Base-by-base conservation (phyloP, 2,888 invertebrate species). In the Siphlonurus alternatus region DNA sequence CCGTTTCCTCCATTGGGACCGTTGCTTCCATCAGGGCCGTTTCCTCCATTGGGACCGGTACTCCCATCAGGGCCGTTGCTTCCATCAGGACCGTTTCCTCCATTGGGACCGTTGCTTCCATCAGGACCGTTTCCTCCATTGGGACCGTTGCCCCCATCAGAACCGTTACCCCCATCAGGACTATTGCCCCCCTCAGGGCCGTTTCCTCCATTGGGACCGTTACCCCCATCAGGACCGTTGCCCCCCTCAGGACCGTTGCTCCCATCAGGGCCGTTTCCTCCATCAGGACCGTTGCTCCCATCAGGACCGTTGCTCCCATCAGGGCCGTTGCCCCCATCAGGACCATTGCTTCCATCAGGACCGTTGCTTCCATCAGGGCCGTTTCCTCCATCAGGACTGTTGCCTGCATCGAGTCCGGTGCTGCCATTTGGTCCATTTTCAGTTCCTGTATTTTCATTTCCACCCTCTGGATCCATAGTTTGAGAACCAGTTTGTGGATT, bases 51-150 rank as follows among this genome's bases (percentile, higher is more conserved):
- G 23, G 22, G 18, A 10, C 25, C 53, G 2, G 20, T 23, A 25
- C 53, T 25, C 61, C 65, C 62, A 18, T 61, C 59, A 53, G 60
- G 62, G 1, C 63, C 63, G 2, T 15, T 22, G 23, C 3, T 7
- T 19, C 64, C 64, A 15, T 62, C 64, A n/a, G 63, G 63, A 53
- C 62, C 66, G 2, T 19, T 19, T n/a, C 19, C 59, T 59, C 19
- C 59, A 59, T 19, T 19, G 10, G 10, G 19, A 15, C 25, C 56
- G 7, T 5, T 38, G 38, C 38, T 38, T 5, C 7, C n/a, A 18
- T 5, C n/a, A 10, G n/a, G 7, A 38, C 38, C 15, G 20, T 56
- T 56, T 56, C 20, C 56, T 23, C 7, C 23, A 23, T 20, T 59
- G 19, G 10, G 10, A 10, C 10, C 10, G 10, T 61, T 23, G 20